Base-by-base conservation (phyloP, 2,797 vertebrate species). In the Eurystomus glaucurus region DNA sequence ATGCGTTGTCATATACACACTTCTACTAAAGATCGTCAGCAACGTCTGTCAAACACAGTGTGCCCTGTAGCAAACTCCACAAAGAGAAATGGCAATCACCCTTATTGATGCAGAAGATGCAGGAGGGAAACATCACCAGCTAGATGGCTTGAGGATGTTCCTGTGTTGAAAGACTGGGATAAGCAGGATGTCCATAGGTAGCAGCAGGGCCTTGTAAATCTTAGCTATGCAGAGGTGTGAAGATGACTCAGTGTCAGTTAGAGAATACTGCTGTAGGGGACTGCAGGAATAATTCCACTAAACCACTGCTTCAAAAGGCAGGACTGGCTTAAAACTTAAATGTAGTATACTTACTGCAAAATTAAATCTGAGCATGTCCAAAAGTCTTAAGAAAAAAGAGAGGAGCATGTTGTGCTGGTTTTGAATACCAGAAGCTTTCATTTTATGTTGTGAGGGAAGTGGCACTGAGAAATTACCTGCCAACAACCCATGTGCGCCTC, bases 11-110 rank as follows among this genome's bases (percentile, higher is more conserved):
- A 45, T 3, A 29, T 7, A 31, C 8, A 33, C 28, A 17, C 7
- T 68, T 50, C 20, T 50, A n/a, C 50, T 60, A 7, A 39, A 78
- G 31, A 37, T 35, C 48, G 45, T 65, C 41, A 41, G 64, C n/a
- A n/a, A 6, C 21, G 28, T 23, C 33, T 13, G 4, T 8, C 26
- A 55, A 45, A 58, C 48, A n/a, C 41, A 7, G 62, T 0, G 1
- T 21, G 37, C 52, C 46, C 52, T 22, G 48, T 1, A 41, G 60
- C 22, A 43, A 65, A 51, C 54, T 22, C 37, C 29, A 45, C 37
- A 48, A 26, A n/a, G 64, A 54, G 58, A 61, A 50, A 46, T 1
- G 11, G 48, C 41, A 16, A 31, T 22, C 41, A 18, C 15, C 41
- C 29, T 5, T 33, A 35, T 1, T 0, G 4, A 10, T 10, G 37